These are phyloP conservation scores for Timema podura DNA, from an alignment of 2,888 invertebrate species.

Conservation along the genomic window DNA sequence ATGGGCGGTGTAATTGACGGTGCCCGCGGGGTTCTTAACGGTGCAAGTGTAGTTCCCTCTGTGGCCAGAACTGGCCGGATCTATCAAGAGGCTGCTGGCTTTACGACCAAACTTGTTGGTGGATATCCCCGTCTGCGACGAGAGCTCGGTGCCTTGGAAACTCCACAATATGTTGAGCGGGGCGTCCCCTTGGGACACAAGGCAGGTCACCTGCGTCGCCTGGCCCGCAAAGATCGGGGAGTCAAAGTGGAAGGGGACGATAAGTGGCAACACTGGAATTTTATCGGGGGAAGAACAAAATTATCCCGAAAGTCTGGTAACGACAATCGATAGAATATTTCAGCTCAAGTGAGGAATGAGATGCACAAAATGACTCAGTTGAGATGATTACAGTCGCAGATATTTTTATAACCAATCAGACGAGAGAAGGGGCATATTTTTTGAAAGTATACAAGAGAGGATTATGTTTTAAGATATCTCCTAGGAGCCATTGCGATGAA, in stretches of 20 bases:
- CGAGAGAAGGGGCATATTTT: too few species aligned
- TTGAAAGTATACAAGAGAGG: too few species aligned
- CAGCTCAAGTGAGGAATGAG: too few species aligned
- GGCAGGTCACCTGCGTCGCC: conserved; percentile 69
- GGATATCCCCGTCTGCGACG: conserved; percentile 40
- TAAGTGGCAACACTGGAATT: conserved; percentile 72
- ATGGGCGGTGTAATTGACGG: conserved; percentile 38
- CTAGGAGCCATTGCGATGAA: too few species aligned
- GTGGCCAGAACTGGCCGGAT: conserved; percentile 35
- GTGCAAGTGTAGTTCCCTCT: conserved; percentile 45
- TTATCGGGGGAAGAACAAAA: too few species aligned
- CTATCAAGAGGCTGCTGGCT: conserved; percentile 49
- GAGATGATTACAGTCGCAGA: too few species aligned
- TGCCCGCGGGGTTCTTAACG: conserved; percentile 41
- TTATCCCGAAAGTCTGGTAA: too few species aligned
- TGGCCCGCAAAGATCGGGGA: conserved; percentile 73
- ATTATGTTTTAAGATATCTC: too few species aligned
- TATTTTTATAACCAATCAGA: too few species aligned
- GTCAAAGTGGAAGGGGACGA: conserved; percentile 74
- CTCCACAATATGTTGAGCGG: conserved; percentile 55
- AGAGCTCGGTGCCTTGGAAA: conserved; percentile 48
- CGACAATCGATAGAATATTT: too few species aligned
- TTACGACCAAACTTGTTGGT: conserved; percentile 47
- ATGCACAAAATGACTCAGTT: too few species aligned
- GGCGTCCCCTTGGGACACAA: conserved; percentile 57